phyloP scores from a whole-genome alignment of 2,113 vertebrate species.

The Melanotaenia duboulayi region DNA sequence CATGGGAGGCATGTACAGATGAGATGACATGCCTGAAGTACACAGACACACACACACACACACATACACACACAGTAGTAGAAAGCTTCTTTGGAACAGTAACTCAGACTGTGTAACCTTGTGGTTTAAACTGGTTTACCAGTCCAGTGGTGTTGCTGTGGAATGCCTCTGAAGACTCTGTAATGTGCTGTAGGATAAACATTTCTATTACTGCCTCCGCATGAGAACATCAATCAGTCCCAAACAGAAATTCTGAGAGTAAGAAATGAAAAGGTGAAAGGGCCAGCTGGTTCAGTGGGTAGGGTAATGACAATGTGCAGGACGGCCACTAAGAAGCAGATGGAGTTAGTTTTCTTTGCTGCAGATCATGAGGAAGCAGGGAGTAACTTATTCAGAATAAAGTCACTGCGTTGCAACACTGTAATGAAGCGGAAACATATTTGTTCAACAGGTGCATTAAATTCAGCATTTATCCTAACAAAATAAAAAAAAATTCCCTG shows the following conservation, averaged over 20 bases:
- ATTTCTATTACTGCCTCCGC: constrained; percentile 59
- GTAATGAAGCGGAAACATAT: neutral
- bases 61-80: constrained; percentile 32
- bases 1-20: constrained; percentile 65
- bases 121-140: constrained; percentile 67
- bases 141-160: constrained; percentile 56
- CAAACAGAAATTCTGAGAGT: constrained; percentile 47
- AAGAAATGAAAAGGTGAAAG: constrained; percentile 66
- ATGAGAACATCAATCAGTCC: constrained; percentile 54
- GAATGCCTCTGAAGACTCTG: constrained; percentile 54
- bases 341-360: constrained; percentile 40
- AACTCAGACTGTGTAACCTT: constrained; percentile 60
- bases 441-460: constrained; percentile 55
- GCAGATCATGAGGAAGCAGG: constrained; percentile 45
- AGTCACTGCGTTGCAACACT: neutral
- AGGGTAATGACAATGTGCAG: constrained; percentile 68
- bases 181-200: constrained; percentile 62
- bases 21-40: constrained; percentile 36
- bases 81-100: constrained; percentile 51
- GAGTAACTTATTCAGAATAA: constrained; percentile 26
- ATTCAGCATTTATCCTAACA: constrained; percentile 1
- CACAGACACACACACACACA: constrained; percentile 22
- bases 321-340: constrained; percentile 38
- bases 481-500: constrained; percentile 14
- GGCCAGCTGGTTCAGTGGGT: constrained; percentile 55